Evolutionary conservation across 1,140 invertebrate species (phyloP).

Genomic region (Drosophila dunni): DNA sequence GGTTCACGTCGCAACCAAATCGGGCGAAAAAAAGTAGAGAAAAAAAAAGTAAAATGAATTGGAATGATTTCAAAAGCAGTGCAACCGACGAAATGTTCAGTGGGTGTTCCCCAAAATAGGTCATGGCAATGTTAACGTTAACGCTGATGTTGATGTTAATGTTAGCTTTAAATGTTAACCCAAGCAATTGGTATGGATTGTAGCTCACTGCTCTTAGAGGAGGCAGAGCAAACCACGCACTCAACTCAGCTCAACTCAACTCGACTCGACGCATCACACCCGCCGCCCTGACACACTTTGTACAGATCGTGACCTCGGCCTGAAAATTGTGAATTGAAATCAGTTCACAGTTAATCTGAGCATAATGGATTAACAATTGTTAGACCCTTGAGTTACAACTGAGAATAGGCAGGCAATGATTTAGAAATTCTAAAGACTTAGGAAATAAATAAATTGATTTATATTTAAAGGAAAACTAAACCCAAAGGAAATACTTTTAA

Average conservation of each 20-base stretch:
- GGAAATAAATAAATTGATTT: neutral
- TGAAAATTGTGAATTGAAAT: slow-evolving; percentile 33
- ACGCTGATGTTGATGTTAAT: slow-evolving; percentile 6
- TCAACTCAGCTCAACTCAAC: neutral
- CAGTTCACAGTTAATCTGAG: slow-evolving; percentile 43
- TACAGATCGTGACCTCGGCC: slow-evolving; percentile 63
- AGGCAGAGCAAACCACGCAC: slow-evolving; percentile 49
- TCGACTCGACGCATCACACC: slow-evolving; percentile 63
- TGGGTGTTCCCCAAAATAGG: slow-evolving; percentile 73
- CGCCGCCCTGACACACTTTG: slow-evolving; percentile 70
- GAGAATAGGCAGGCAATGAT: neutral
- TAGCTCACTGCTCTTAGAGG: neutral
- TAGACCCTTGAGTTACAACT: neutral
- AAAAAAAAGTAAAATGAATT: slow-evolving; percentile 31
- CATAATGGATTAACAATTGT: neutral
- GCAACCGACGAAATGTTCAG: slow-evolving; percentile 56
- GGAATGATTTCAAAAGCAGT: slow-evolving; percentile 55
- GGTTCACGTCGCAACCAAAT: slow-evolving; percentile 42
- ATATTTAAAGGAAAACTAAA: no score
- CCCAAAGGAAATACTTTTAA: no score
- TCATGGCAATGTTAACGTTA: slow-evolving; percentile 51
- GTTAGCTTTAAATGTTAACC: slow-evolving; percentile 19
- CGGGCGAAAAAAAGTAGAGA: slow-evolving; percentile 21
- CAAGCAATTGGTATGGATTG: slow-evolving; percentile 38
- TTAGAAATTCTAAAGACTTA: neutral